Conservation (phyloP, 2,888 invertebrate genomes). For the Epinotia bilunana region DNA sequence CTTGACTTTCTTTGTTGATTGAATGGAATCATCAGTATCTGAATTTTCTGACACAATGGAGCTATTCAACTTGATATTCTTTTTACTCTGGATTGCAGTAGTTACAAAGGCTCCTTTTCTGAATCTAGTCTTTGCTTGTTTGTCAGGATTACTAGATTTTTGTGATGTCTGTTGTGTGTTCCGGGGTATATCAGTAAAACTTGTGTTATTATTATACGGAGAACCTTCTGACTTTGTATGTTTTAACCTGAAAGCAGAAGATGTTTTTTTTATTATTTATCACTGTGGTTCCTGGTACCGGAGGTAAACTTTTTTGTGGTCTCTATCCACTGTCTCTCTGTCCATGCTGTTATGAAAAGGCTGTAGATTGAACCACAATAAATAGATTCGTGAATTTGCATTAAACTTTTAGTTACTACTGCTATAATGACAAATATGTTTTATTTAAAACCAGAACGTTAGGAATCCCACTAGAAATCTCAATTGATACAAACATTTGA, state of each 20-base stretch:
- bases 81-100: slow-evolving; percentile 81
- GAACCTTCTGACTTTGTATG: slow-evolving; percentile 72
- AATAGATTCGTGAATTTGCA: neutral
- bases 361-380: no score
- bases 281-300: neutral
- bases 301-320: neutral
- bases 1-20: slow-evolving; percentile 72
- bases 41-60: slow-evolving; percentile 68
- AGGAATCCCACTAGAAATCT: no score
- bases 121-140: slow-evolving; percentile 78
- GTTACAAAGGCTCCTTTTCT: slow-evolving; percentile 86
- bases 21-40: slow-evolving; percentile 77
- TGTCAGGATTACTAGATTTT: slow-evolving; percentile 60
- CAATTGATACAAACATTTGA: no score
- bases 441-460: no score
- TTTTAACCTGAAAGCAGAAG: slow-evolving; percentile 71
- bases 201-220: slow-evolving; percentile 70
- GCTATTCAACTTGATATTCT: slow-evolving; percentile 60
- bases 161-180: slow-evolving; percentile 61
- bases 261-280: slow-evolving; percentile 8
- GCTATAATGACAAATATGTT: no score
- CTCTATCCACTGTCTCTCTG: neutral
- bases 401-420: no score
- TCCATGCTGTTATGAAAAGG: neutral
- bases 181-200: slow-evolving; percentile 77